Percentiles rank a stretch among this genome's conserved stretches.
phyloP scores from a whole-genome alignment of 2,797 vertebrate species.

The Martes flavigula region DNA sequence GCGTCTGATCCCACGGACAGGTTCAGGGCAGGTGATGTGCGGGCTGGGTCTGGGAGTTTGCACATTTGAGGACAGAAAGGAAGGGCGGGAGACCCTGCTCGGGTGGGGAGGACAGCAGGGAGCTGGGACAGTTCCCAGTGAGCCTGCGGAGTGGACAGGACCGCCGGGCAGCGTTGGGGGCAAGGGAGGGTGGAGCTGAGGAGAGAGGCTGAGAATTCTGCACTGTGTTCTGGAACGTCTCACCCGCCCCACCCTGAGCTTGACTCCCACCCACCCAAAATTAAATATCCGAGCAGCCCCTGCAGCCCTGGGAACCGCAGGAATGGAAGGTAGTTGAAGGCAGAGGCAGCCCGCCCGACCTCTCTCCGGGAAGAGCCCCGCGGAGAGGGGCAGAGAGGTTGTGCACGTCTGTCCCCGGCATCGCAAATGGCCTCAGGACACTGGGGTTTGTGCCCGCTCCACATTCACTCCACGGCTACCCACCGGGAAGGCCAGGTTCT shows the following conservation, averaged over 20 bases:
- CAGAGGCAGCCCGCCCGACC: background rate
- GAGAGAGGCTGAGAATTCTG: background rate
- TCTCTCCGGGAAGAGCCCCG: background rate
- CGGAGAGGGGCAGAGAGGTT: background rate
- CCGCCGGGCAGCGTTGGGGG: background rate
- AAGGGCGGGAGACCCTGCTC: background rate
- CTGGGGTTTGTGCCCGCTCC: accelerated
- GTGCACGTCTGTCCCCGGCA: accelerated
- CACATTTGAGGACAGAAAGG: background rate
- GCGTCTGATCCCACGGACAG: background rate
- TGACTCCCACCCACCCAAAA: background rate
- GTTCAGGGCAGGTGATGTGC: too few relatives aligned
- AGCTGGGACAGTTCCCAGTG: background rate
- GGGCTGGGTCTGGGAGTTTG: background rate
- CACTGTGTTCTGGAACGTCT: background rate
- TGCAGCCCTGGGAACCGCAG: accelerated
- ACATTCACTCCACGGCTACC: accelerated
- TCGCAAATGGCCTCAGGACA: accelerated
- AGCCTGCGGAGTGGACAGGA: background rate
- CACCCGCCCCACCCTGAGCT: background rate
- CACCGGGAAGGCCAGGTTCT: accelerated
- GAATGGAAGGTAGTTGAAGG: accelerated
- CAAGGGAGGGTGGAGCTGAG: background rate
- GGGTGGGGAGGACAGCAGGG: too few relatives aligned
- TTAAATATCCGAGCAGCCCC: background rate